These are phyloP conservation scores for Brenthis hecate DNA, from an alignment of 2,888 invertebrate species.

Conservation along the genomic window DNA sequence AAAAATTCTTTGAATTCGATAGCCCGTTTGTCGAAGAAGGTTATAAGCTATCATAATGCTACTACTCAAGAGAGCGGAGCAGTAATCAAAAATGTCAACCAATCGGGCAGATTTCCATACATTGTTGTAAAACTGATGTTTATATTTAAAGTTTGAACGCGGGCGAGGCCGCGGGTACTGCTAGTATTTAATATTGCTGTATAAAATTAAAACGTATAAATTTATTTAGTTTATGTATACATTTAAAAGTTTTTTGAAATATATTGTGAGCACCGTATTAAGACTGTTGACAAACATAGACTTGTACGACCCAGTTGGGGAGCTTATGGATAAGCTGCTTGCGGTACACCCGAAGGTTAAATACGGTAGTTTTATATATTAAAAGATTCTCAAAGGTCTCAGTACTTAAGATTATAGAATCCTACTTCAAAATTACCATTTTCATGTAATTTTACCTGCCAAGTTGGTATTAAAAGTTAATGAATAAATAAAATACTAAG, in stretches of 20 bases:
- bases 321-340: conserved; percentile 27
- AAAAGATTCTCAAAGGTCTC: conserved; percentile 9
- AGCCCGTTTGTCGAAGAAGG: too few relatives aligned
- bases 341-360: conserved; percentile 25
- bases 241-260: conserved; percentile 19
- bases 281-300: conserved; percentile 25
- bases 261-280: conserved; percentile 21
- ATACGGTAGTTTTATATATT: conserved; percentile 26
- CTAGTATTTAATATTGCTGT: neutral
- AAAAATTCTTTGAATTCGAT: too few relatives aligned
- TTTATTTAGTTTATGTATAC: neutral
- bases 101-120: too few relatives aligned
- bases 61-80: too few relatives aligned
- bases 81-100: too few relatives aligned
- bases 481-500: too few relatives aligned
- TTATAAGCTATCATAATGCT: too few relatives aligned
- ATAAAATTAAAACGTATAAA: too few relatives aligned
- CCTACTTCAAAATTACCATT: conserved; percentile 3
- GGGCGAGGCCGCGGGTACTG: too few relatives aligned
- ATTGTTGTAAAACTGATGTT: too few relatives aligned
- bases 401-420: conserved; percentile 7
- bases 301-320: conserved; percentile 19
- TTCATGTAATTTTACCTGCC: neutral
- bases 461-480: too few relatives aligned
- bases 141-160: too few relatives aligned